Base-by-base conservation (phyloP, 2,113 vertebrate species). In the Rhynchomys soricoides region DNA sequence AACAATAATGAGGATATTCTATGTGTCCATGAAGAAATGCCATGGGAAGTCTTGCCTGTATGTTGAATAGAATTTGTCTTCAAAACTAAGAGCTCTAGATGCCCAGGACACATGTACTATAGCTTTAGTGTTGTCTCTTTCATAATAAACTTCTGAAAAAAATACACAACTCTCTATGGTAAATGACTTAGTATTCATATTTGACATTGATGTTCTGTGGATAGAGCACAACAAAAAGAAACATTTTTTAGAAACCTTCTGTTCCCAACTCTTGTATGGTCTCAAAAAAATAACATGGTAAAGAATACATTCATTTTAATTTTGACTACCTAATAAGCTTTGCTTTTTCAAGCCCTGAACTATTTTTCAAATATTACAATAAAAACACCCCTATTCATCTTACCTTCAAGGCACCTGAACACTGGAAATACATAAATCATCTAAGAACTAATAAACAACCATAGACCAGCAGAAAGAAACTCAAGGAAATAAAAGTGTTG, bases 341-440 rank as follows among this genome's bases (percentile, higher is more conserved):
- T 93, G 96, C 48, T 95, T 97, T 97, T 95, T 96, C 81, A 91
- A 97, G 89, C 34, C 82, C 93, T 95, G 90, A 95, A 96, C 95
- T 95, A 95, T 96, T 96, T 96, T 97, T 98, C 97, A 97, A 97
- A 95, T 96, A 97, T 97, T 95, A 95, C 88, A 92, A 93, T 97
- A 94, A 96, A 96, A 96, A 95, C 82, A 96, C 85, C 74, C 89
- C 92, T 95, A 96, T 97, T 97, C 96, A 96, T 97, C 94, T 97
- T 97, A 97, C 90, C 95, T 94, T 95, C 37, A 79, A 93, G 96
- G 92, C 82, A 96, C 85, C 94, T 86, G 52, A 94, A 85, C 59
- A 92, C 68, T 86, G 89, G 96, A 97, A 97, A 97, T 85, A 86
- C 94, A 97, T 97, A 97, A 97, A 98, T 97, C 96, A 97, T 94